Base-by-base conservation (phyloP, 1,140 invertebrate species). In the Babylonia areolata region DNA sequence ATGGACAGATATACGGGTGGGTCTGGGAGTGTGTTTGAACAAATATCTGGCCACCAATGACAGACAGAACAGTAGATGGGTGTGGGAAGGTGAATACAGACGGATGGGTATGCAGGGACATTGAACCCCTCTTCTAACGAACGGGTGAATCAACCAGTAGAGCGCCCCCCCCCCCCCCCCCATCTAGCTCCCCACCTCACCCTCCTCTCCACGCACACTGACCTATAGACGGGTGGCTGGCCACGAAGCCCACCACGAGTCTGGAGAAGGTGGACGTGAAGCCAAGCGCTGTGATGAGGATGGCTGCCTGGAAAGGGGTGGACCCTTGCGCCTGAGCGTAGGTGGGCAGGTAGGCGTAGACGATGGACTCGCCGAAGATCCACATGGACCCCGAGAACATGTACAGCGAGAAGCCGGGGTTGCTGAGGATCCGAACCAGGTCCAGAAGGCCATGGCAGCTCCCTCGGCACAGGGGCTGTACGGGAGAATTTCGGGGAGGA, bases 231-330 rank as follows among this genome's bases (percentile, higher is more conserved):
- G 78, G 33, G 5, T 85, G 64, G 15, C 86, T 80, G 11, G 87
- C 46, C 15, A 85, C 79, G 3, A 90, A 51, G 2, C 89, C 89
- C 11, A 84, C 73, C 1, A 90, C 15, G 12, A 90, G 46, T 6
- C 89, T 51, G 28, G 86, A 86, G 20, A 86, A 35, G 9, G 87
- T 86, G 35, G 86, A 87, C 5, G 84, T 81, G 15, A 86, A 23
- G 17, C 89, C 89, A 6, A 87, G 51, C 11, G 86, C 75, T 17
- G 87, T 86, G 28, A 89, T 77, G 1, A 90, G 64, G 6, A 86
- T 80, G 35, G 89, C 89, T 17, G 89, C 85, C 54, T 81, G 75
- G n/a, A 81, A 40, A 31, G 81, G 84, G 5, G 75, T 37, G 2
- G 85, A 69, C 73, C 89, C 87, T n/a, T 85, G 58, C 1, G 58